Base-by-base conservation (phyloP, 2,888 invertebrate genomes). In the Ochropleura plecta region DNA sequence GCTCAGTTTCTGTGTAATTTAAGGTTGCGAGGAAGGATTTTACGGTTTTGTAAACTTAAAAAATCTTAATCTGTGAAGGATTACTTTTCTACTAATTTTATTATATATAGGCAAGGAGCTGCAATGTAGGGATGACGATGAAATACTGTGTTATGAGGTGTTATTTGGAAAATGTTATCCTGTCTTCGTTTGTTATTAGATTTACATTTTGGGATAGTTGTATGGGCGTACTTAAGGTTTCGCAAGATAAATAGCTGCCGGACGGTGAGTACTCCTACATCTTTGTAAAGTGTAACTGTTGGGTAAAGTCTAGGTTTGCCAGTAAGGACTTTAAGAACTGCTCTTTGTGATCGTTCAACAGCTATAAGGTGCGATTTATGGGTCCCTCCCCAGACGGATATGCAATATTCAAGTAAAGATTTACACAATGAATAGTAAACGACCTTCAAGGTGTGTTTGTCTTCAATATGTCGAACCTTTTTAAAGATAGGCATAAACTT, bases 201-300 rank as follows among this genome's bases (percentile, higher is more conserved):
- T 18, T 8, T n/a, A 53, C 16, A 18, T 53, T 53, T 53, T 53
- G 53, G 53, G 18, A n/a, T 53, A 53, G 0, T 53, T 53, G n/a
- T 53, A 53, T 53, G 53, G n/a, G n/a, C n/a, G n/a, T 53, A 53
- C 53, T 53, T 53, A n/a, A 53, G 53, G 53, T 53, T 53, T 18
- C 53, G 53, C n/a, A n/a, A n/a, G n/a, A n/a, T n/a, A n/a, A n/a
- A n/a, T 53, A 53, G n/a, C 18, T 49, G 49, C 49, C 49, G 12
- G 12, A 49, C 49, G 14, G 49, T 49, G 14, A 49, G 49, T 12
- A 12, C 53, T 53, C 53, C 53, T 53, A 53, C 18, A 9, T 53
- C 53, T 53, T 53, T 53, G 9, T 53, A 53, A 18, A 53, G 53
- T 53, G 9, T 8, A n/a, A 18, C 53, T 53, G 53, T 53, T 18